phyloP scores from a whole-genome alignment of 2,797 vertebrate genomes.

The Sarcophilus harrisii region DNA sequence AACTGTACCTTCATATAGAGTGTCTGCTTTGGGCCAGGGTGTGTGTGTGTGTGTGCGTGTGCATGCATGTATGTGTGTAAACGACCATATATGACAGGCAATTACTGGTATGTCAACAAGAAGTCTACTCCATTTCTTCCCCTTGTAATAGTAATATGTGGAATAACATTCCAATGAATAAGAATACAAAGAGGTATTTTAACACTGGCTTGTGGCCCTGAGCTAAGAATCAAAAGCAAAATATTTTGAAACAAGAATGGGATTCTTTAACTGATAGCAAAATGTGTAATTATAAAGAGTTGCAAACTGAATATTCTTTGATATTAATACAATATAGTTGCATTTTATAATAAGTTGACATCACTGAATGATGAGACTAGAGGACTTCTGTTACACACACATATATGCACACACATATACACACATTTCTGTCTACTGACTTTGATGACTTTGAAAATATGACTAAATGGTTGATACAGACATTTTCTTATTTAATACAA shows the following conservation, averaged over 20 bases:
- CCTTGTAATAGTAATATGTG: neutral
- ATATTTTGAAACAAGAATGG: slow-evolving; percentile 27
- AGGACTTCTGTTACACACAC: neutral
- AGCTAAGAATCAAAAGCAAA: slow-evolving; percentile 15
- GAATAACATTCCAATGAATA: slow-evolving; percentile 36
- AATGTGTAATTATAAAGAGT: neutral
- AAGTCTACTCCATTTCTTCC: slow-evolving; percentile 11
- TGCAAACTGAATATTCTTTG: neutral
- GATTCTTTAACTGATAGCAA: neutral
- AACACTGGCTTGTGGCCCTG: neutral
- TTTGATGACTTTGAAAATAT: slow-evolving; percentile 29
- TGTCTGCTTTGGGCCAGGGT: neutral
- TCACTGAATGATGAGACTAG: neutral
- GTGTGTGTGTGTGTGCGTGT: neutral
- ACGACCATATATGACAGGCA: slow-evolving; percentile 75
- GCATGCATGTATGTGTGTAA: neutral
- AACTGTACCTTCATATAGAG: slow-evolving; percentile 61
- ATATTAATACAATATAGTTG: neutral
- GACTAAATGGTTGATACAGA: slow-evolving; percentile 2
- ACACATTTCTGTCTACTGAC: neutral
- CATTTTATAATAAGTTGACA: neutral
- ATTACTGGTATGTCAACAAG: slow-evolving; percentile 41
- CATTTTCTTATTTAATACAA: slow-evolving; percentile 1
- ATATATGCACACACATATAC: neutral
- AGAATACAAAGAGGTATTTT: slow-evolving; percentile 28